phyloP scores from a whole-genome alignment of 2,113 vertebrate species.

The Pholis gunnellus region DNA sequence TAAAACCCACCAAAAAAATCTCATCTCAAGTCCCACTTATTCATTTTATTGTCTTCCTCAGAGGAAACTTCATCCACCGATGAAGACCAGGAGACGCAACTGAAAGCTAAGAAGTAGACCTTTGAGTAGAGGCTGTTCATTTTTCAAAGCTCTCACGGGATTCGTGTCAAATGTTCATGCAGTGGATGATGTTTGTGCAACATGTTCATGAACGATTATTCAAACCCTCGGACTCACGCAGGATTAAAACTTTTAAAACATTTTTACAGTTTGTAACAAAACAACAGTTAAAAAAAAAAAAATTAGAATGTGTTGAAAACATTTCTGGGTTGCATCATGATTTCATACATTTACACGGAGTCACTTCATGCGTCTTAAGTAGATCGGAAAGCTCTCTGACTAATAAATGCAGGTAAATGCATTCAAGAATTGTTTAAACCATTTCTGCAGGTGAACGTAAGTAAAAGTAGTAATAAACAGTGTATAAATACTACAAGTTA shows the following conservation, averaged over 20 bases:
- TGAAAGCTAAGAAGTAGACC: not conserved
- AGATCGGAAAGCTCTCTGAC: not conserved
- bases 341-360: not conserved
- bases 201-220: not conserved
- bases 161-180: too few species aligned
- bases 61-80: not conserved
- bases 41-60: not conserved
- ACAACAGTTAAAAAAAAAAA: not conserved
- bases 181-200: not conserved
- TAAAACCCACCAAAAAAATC: not conserved
- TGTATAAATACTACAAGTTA: not conserved
- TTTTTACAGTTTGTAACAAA: conserved; percentile 8
- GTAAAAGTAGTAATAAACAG: not conserved
- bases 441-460: not conserved
- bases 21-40: not conserved
- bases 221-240: not conserved
- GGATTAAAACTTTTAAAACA: not conserved
- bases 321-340: not conserved
- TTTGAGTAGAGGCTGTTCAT: not conserved
- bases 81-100: not conserved
- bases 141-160: too few species aligned
- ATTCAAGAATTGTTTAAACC: not conserved
- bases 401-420: not conserved
- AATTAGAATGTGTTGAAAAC: not conserved
- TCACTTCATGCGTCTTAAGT: not conserved